These are phyloP conservation scores for Hippocampus zosterae DNA, from an alignment of 2,113 vertebrate genomes.

Conservation along the genomic window DNA sequence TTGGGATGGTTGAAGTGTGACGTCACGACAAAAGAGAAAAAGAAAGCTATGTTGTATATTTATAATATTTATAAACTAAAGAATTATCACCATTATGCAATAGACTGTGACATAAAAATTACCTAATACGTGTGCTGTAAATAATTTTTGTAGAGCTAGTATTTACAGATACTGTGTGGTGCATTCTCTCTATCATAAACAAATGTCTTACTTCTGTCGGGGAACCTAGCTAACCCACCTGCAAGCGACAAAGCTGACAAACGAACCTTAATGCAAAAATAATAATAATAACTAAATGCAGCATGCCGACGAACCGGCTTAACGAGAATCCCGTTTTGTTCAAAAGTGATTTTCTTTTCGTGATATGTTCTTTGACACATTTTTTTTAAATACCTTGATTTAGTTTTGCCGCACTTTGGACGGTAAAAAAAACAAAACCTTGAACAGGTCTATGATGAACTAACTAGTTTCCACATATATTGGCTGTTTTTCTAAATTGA, in stretches of 20 bases:
- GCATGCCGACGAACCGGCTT: conserved; percentile 13
- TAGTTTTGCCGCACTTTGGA: too few species aligned
- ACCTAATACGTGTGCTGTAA: conserved; percentile 85
- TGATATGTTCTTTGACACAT: background rate
- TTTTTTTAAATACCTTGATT: too few species aligned
- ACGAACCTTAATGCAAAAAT: conserved; percentile 76
- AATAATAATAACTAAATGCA: conserved; percentile 6
- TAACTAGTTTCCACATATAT: too few species aligned
- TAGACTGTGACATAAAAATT: conserved; percentile 87
- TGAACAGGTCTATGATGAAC: too few species aligned
- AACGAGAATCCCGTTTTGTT: background rate
- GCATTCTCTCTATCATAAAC: conserved; percentile 81
- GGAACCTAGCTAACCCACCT: conserved; percentile 79
- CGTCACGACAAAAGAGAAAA: conserved; percentile 25
- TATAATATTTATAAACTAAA: conserved; percentile 85
- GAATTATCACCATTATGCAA: conserved; percentile 80
- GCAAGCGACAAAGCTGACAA: conserved; percentile 66
- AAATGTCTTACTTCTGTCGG: conserved; percentile 89
- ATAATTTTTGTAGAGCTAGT: conserved; percentile 89
- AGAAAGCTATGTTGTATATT: conserved; percentile 76
- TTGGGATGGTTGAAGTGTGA: conserved; percentile 70
- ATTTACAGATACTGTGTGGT: conserved; percentile 84
- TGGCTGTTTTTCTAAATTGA: too few species aligned
- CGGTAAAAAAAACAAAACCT: too few species aligned
- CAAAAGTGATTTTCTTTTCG: background rate